Base-by-base conservation (phyloP, 2,888 invertebrate species). In the Phaonia tiefii region DNA sequence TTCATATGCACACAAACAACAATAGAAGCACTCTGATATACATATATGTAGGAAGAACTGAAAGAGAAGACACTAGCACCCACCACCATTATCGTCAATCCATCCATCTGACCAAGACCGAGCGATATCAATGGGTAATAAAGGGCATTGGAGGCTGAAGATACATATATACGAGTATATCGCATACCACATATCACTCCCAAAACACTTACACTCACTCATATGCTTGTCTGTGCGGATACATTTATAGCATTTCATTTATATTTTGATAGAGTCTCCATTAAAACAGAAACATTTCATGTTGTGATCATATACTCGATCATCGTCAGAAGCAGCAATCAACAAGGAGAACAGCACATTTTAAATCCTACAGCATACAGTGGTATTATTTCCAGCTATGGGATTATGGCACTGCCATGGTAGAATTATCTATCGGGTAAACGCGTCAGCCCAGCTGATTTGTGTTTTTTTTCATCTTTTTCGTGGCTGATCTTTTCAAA, bases 231-330 rank as follows among this genome's bases (percentile, higher is more conserved):
- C 10, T 4, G 54, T 22, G 54, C 54, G 54, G 54, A 54, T 54
- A 54, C 54, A 76, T 75, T 75, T 73, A 54, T 54, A 54, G 54
- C 72, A 72, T 73, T 73, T 73, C 69, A 74, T 73, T 54, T 54
- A 54, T 73, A 76, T 76, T 73, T 76, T 80, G 72, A 75, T 73
- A 72, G 56, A 67, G 71, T 73, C 70, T 60, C 56, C 66, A 71
- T 76, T 54, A 58, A 26, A 15, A 46, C 20, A 79, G 42, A 65
- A 66, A 72, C 46, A 54, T 54, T 51, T 74, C 74, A 80, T 80
- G 77, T 80, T 74, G 80, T 77, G 76, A 70, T 80, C 76, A 65
- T 66, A 74, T 74, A 80, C 74, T 77, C 66, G 76, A 80, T 77
- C 76, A 80, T 74, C 75, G 66, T 74, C 49, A 51, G 31, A 0